Conservation (phyloP, 2,888 invertebrate genomes). For the Tiliacea aurago region DNA sequence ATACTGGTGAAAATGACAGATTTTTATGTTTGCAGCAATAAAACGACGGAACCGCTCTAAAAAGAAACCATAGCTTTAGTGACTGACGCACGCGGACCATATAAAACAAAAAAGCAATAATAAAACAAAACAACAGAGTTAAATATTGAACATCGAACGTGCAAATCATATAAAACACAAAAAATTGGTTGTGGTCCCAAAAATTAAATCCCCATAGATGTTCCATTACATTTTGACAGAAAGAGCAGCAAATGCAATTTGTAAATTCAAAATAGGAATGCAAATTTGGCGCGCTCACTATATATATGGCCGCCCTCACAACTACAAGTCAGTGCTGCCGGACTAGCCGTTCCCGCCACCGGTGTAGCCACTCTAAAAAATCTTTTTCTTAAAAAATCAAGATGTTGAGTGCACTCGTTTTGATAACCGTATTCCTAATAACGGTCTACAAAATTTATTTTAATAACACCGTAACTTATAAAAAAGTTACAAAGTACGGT, state of each 20-base stretch:
- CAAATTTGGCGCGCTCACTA: conserved; percentile 68
- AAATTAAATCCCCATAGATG: not conserved
- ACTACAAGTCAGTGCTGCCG: conserved; percentile 69
- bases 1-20: not conserved
- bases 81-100: not conserved
- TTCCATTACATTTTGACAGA: conserved; percentile 1
- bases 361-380: conserved; percentile 82
- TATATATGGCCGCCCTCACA: conserved; percentile 67
- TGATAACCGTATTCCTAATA: conserved; percentile 74
- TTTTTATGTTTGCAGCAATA: too few species aligned
- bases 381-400: conserved; percentile 78
- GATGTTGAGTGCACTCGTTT: conserved; percentile 86
- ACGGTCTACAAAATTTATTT: conserved; percentile 80
- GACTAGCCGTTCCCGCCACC: conserved; percentile 80
- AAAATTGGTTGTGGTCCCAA: not conserved
- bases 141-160: not conserved
- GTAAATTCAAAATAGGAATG: conserved; percentile 69
- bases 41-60: not conserved
- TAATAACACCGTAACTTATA: conserved; percentile 72
- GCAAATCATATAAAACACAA: conserved; percentile 7
- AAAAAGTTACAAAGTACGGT: conserved; percentile 73
- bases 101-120: not conserved
- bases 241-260: conserved; percentile 35
- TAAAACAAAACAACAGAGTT: conserved; percentile 15
- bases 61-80: not conserved